These are phyloP conservation scores for Anaspis maculata DNA, from an alignment of 2,888 invertebrate species.

Conservation along the genomic window DNA sequence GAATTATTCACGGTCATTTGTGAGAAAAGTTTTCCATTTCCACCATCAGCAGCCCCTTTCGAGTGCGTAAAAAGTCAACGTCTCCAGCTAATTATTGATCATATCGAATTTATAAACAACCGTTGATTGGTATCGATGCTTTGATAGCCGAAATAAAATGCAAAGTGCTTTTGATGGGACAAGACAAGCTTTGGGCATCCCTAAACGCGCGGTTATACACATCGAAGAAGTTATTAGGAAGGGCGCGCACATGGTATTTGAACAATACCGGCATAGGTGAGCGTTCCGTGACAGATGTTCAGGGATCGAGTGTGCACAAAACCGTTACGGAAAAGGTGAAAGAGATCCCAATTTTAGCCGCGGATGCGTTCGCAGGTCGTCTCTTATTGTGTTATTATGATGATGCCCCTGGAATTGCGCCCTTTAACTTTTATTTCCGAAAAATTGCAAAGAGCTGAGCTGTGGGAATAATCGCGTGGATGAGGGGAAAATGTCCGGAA, in stretches of 20 bases:
- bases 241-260: slow-evolving; percentile 14
- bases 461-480: no score
- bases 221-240: slow-evolving; percentile 10
- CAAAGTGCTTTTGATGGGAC: no score
- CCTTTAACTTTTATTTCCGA: no score
- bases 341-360: slow-evolving; percentile 8
- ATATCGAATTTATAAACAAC: no score
- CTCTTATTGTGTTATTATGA: no score
- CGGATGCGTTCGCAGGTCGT: not conserved
- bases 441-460: no score
- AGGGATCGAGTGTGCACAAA: slow-evolving; percentile 14
- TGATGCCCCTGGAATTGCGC: no score
- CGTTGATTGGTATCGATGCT: no score
- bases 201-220: slow-evolving; percentile 4
- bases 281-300: slow-evolving; percentile 21
- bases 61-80: not conserved
- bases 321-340: slow-evolving; percentile 15
- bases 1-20: no score
- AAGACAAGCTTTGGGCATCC: slow-evolving; percentile 13
- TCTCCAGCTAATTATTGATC: no score
- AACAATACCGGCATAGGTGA: slow-evolving; percentile 19
- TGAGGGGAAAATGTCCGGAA: no score
- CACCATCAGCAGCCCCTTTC: not conserved
- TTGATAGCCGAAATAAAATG: no score
- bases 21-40: slow-evolving; percentile 1